Conservation (phyloP, 2,888 invertebrate genomes). For the Chaitophorus viminalis region DNA sequence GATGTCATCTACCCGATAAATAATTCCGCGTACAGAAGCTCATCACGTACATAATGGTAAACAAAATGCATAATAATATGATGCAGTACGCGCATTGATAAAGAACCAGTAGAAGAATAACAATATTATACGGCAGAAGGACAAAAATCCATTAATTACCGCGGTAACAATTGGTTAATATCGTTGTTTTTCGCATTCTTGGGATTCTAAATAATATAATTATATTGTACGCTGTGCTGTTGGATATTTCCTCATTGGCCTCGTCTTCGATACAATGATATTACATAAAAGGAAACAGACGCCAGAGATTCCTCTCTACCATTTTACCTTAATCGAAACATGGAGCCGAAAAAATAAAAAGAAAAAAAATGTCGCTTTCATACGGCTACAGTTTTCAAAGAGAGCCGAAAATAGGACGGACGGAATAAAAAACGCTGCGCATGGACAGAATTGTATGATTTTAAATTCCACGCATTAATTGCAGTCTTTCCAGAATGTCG, state of each 20-base stretch:
- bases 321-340: constrained; percentile 14
- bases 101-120: not conserved
- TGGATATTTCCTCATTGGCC: constrained; percentile 1
- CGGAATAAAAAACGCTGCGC: not conserved
- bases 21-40: constrained; percentile 5
- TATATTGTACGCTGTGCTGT: not conserved
- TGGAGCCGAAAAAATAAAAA: not conserved
- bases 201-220: not conserved
- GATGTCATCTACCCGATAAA: constrained; percentile 27
- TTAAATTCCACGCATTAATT: constrained; percentile 34
- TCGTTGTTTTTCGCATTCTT: constrained; percentile 34
- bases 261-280: not conserved
- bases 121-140: not conserved
- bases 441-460: constrained; percentile 9
- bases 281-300: not conserved
- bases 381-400: constrained; percentile 31
- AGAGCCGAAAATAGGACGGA: constrained; percentile 40
- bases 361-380: not conserved
- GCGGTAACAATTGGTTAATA: constrained; percentile 25
- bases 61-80: not conserved
- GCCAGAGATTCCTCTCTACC: constrained; percentile 16
- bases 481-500: constrained; percentile 36
- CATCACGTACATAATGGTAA: constrained; percentile 19
- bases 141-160: constrained; percentile 12
- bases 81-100: not conserved